These are phyloP conservation scores for Phyllostomus discolor DNA, from an alignment of 2,113 vertebrate species.

Conservation along the genomic window DNA sequence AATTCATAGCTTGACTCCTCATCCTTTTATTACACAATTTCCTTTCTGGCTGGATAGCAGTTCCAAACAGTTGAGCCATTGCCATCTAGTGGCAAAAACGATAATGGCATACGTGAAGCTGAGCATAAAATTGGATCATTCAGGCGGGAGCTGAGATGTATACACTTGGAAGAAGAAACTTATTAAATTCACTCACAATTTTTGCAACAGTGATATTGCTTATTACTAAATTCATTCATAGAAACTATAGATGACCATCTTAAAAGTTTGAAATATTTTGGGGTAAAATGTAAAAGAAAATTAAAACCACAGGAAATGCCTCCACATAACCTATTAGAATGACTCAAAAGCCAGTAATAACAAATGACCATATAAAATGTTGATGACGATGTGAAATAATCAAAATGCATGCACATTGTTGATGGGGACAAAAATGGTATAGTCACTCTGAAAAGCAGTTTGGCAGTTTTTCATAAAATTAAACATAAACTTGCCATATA, in stretches of 20 bases:
- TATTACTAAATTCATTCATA: background rate
- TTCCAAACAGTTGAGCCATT: constrained; percentile 63
- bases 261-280: background rate
- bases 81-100: constrained; percentile 78
- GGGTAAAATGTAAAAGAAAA: background rate
- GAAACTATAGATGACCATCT: fast-evolving
- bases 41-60: background rate
- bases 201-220: background rate
- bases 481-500: background rate
- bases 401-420: background rate
- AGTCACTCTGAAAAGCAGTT: background rate
- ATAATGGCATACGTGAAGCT: background rate
- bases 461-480: background rate
- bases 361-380: background rate
- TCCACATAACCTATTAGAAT: background rate
- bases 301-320: background rate
- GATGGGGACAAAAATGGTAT: background rate
- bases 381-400: background rate
- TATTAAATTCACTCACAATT: background rate
- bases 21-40: constrained; percentile 17
- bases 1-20: background rate
- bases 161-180: background rate
- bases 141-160: background rate
- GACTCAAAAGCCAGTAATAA: background rate
- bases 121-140: background rate